Evolutionary conservation across 2,888 invertebrate species (phyloP).

Genomic region (Saturnia pavonia): DNA sequence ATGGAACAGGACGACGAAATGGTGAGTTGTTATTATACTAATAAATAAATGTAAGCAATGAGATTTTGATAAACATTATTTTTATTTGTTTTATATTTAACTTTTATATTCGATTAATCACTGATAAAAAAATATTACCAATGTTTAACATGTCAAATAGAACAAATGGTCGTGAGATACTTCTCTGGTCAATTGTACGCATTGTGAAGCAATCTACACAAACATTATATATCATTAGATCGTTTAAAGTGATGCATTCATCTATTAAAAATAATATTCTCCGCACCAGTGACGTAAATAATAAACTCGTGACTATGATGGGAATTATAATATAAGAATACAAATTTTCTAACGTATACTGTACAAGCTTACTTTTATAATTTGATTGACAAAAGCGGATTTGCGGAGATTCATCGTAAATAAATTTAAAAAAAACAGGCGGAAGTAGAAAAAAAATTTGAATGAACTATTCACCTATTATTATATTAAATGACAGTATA

Average conservation of each 20-base stretch:
- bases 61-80: not conserved
- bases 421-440: too few species aligned
- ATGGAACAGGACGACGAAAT: slow-evolving; percentile 53
- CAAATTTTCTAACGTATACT: not conserved
- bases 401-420: too few species aligned
- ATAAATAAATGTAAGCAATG: not conserved
- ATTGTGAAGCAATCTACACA: slow-evolving; percentile 72
- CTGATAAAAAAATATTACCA: not conserved
- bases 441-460: too few species aligned
- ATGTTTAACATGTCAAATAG: not conserved
- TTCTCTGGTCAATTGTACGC: slow-evolving; percentile 29
- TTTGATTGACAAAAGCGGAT: too few species aligned
- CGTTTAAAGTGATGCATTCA: slow-evolving; percentile 65
- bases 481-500: not conserved
- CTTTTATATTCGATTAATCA: not conserved
- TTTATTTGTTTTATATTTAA: not conserved
- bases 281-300: slow-evolving; percentile 13
- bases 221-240: slow-evolving; percentile 65
- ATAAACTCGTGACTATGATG: not conserved
- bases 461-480: not conserved
- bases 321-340: not conserved
- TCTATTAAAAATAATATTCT: slow-evolving; percentile 50
- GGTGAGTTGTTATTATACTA: slow-evolving; percentile 57
- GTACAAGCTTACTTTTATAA: too few species aligned
- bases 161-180: slow-evolving; percentile 6